Evolutionary conservation across 2,888 invertebrate genomes (phyloP).

Genomic region (Andricus quercusramuli): DNA sequence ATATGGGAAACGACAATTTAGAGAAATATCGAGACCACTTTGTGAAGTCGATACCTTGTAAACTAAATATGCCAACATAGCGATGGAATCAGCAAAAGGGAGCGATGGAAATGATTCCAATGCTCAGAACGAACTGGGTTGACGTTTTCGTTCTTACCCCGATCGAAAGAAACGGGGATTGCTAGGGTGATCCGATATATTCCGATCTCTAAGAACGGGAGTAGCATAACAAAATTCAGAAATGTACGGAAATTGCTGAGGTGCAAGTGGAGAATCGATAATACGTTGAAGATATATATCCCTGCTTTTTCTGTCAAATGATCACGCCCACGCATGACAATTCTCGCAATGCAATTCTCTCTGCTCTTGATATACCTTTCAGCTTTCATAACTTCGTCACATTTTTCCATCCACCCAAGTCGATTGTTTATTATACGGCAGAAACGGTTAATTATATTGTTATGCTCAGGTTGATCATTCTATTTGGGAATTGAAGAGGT

Average conservation of each 20-base stretch:
- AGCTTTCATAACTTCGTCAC: neutral
- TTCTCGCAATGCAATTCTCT: neutral
- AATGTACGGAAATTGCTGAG: conserved; percentile 56
- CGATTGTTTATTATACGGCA: neutral
- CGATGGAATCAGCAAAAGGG: conserved; percentile 38
- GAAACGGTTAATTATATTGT: neutral
- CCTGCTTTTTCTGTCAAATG: conserved; percentile 52
- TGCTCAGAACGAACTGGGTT: conserved; percentile 38
- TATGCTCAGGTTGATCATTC: too few species aligned
- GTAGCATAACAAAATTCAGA: conserved; percentile 57
- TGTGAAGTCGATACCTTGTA: neutral
- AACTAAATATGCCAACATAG: neutral
- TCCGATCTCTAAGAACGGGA: conserved; percentile 18
- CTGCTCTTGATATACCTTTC: neutral
- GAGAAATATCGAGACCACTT: conserved; percentile 2
- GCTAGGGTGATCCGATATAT: conserved; percentile 25
- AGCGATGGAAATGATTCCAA: conserved; percentile 52
- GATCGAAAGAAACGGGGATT: conserved; percentile 30
- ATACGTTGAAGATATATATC: conserved; percentile 52
- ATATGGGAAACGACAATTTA: neutral
- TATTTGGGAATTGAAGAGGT: too few species aligned
- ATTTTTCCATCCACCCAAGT: neutral
- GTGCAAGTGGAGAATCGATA: conserved; percentile 53
- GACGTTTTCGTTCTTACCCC: conserved; percentile 27
- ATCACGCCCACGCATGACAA: neutral